Conservation (phyloP, 2,888 invertebrate species). For the Melanophora roralis region DNA sequence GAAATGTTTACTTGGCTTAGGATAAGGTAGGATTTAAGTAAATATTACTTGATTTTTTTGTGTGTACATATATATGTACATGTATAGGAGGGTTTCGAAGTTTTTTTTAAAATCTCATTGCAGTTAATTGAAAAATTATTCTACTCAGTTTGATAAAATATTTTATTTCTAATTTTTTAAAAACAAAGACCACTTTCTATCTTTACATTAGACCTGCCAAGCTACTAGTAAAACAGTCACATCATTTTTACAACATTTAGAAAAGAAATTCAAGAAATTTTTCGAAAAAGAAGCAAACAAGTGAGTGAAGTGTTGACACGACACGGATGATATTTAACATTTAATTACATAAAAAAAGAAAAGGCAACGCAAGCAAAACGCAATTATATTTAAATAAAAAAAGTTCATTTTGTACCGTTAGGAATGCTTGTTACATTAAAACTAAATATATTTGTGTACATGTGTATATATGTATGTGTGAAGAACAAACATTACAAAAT, state of each 20-base stretch:
- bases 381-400: slow-evolving; percentile 51
- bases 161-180: slow-evolving; percentile 10
- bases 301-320: slow-evolving; percentile 53
- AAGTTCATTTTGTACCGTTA: slow-evolving; percentile 34
- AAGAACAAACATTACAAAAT: not conserved
- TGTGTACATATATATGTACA: too few relatives aligned
- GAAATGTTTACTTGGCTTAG: too few relatives aligned
- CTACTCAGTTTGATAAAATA: slow-evolving; percentile 22
- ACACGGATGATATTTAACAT: slow-evolving; percentile 58
- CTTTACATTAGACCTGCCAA: not conserved
- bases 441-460: slow-evolving; percentile 12
- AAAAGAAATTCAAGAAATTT: not conserved
- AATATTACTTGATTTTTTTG: too few relatives aligned
- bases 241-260: slow-evolving; percentile 30
- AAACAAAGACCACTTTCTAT: not conserved
- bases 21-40: too few relatives aligned
- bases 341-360: slow-evolving; percentile 43
- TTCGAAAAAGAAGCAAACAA: not conserved
- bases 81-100: too few relatives aligned
- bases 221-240: not conserved
- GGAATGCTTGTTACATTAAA: slow-evolving; percentile 20
- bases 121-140: too few relatives aligned
- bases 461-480: not conserved
- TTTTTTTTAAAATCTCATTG: too few relatives aligned
- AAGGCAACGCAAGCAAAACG: slow-evolving; percentile 18